Evolutionary conservation across 2,797 vertebrate genomes (phyloP), one percentile per base, ranked within the genome.

Genomic region (Picus viridis): DNA sequence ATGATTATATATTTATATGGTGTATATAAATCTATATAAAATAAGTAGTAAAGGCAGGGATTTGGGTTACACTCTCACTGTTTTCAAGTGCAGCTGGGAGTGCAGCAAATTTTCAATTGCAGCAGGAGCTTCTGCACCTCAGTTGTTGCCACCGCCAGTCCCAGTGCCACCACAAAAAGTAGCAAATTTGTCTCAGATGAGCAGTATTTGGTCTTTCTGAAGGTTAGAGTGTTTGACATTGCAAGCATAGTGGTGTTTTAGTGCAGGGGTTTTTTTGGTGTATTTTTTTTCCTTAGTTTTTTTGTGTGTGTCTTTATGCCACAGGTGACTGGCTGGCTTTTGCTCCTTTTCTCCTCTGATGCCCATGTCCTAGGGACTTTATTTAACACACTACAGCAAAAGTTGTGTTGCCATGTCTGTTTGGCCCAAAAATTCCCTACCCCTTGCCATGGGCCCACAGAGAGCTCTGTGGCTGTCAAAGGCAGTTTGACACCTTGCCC

Each of bases 321-420:
- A 15, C 47, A 19, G 26, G 27, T 70, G 16, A 78, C 16, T 6
- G 6, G 26, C 61, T 75, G 65, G 14, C 12, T 69, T 76, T 89
- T 61, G 54, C 30, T 29, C 24, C 3, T 1, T 0, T 0, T 68
- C 22, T 73, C 17, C 2, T 1, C 30, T 79, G 80, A 24, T 84
- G 65, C 62, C 17, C 1, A 2, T 6, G 12, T 57, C 45, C 43
- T 47, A 0, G 18, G 51, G 45, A 64, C 11, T 34, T 53, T 34
- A 16, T 92, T 81, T 75, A 49, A 73, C 36, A 15, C 22, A 30
- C 2, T 1, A 1, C 72, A 84, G 30, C 2, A 1, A 63, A 29
- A 62, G 12, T 4, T 2, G 1, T 39, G 59, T 32, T 76, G 43
- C 47, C 5, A 2, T 80, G 54, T 30, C 59, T 3, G 0, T 51